Evolutionary conservation across 2,113 vertebrate genomes (phyloP).

Genomic region (Amphilophus citrinellus): DNA sequence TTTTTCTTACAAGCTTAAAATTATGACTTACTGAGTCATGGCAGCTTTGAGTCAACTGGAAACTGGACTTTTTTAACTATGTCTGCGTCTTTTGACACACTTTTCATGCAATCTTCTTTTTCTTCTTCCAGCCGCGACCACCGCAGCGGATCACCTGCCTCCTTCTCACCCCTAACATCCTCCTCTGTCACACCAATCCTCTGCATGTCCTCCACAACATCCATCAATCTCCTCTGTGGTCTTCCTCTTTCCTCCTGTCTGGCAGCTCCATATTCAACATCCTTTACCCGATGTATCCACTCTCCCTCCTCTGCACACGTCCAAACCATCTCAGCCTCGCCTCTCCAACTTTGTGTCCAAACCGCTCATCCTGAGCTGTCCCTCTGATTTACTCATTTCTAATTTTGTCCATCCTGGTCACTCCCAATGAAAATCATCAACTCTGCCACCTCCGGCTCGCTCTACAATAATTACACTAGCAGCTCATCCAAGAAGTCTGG

Average conservation of each 20-base stretch:
- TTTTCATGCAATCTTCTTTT: accelerated
- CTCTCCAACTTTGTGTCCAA: too few species aligned
- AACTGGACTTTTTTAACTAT: accelerated
- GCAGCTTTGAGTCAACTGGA: not conserved
- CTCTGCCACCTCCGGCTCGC: not conserved
- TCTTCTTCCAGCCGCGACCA: not conserved
- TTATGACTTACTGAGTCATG: not conserved
- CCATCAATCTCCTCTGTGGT: not conserved
- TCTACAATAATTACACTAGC: not conserved
- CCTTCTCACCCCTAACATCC: not conserved
- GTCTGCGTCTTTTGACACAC: not conserved
- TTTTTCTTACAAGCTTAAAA: not conserved
- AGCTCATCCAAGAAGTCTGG: not conserved
- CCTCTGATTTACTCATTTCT: too few species aligned
- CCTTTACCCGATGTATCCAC: not conserved
- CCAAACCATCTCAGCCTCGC: too few species aligned
- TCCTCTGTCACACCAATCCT: not conserved
- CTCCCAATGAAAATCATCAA: not conserved
- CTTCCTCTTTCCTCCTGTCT: not conserved
- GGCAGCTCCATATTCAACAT: not conserved
- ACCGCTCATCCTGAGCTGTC: too few species aligned
- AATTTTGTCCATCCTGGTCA: not conserved
- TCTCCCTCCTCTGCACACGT: not conserved
- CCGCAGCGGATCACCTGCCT: not conserved
- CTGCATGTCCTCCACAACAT: accelerated